Evolutionary conservation across 2,797 vertebrate genomes (phyloP), one percentile per base, ranked within the genome.

Genomic region (Tamandua tetradactyla): DNA sequence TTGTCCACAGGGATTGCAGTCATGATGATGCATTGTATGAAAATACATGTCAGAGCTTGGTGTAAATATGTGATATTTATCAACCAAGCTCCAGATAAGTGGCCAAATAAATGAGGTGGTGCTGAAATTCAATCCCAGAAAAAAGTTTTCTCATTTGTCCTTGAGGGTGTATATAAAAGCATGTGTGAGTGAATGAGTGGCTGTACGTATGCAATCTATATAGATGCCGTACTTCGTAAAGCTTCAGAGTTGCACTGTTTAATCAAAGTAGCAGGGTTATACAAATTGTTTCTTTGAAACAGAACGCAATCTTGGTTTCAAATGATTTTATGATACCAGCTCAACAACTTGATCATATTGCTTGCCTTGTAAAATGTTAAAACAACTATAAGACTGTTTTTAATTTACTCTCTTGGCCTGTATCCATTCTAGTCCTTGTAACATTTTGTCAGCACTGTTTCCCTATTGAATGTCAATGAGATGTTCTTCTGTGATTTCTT

Each of bases 301-400:
- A 98, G 94, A 97, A 88, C 61, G 47, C 32, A 89, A 10, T 97
- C 93, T 95, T 79, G 91, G 68, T 95, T 96, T 94, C 85, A 94
- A 94, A 91, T 95, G 93, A 95, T 94, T 94, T 96, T 96, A 94
- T 96, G 96, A 95, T 95, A 85, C 92, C 93, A 87, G 69, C 40
- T 95, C 83, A 88, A 95, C 95, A 95, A 95, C 89, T 87, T 96
- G 85, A 97, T 96, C 95, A 37, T 90, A 95, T 92, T 95, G 74
- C 84, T 97, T 97, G 94, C 91, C 93, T 97, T 97, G 90, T 98
- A 97, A 98, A 98, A 97, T 87, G 95, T 94, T 96, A 96, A 96
- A 97, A 97, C 96, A 97, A 91, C 62, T 95, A 96, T 98, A 96
- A 95, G 90, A 92, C 62, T 97, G 95, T 59, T 97, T 97, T 97